These are phyloP conservation scores for Andrena praecox DNA, from an alignment of 2,888 invertebrate genomes.

Conservation along the genomic window DNA sequence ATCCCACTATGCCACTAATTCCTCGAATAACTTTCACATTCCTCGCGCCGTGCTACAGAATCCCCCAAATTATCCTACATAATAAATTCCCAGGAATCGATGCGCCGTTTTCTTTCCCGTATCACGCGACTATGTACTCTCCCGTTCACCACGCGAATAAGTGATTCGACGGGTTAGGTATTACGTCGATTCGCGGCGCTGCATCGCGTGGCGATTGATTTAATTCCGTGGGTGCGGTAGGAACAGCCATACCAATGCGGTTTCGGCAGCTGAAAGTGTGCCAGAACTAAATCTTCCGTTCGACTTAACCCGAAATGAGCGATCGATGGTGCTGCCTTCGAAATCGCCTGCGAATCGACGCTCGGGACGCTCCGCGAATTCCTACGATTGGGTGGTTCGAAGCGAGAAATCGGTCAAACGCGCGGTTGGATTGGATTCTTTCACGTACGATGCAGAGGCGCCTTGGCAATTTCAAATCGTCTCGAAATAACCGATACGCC, in stretches of 20 bases:
- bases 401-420: conserved; percentile 66
- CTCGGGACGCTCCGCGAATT: conserved; percentile 58
- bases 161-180: neutral
- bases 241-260: conserved; percentile 23
- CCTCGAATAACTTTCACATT: conserved; percentile 5
- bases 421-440: conserved; percentile 64
- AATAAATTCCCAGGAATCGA: neutral
- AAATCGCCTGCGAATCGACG: conserved; percentile 63
- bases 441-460: conserved; percentile 48
- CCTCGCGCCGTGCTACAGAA: neutral
- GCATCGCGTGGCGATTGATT: conserved; percentile 60
- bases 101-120: neutral
- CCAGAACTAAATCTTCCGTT: conserved; percentile 74
- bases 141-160: neutral
- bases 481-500: conserved; percentile 17
- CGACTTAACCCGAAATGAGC: conserved; percentile 60
- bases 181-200: neutral
- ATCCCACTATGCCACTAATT: neutral
- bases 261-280: conserved; percentile 70
- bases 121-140: neutral
- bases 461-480: conserved; percentile 43
- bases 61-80: neutral
- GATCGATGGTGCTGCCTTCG: conserved; percentile 43
- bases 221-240: conserved; percentile 74
- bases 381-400: conserved; percentile 60